Evolutionary conservation across 23 tunicate species (phyloP), one percentile per base, ranked within the genome.

Genomic region (Trididemnum miniatum): DNA sequence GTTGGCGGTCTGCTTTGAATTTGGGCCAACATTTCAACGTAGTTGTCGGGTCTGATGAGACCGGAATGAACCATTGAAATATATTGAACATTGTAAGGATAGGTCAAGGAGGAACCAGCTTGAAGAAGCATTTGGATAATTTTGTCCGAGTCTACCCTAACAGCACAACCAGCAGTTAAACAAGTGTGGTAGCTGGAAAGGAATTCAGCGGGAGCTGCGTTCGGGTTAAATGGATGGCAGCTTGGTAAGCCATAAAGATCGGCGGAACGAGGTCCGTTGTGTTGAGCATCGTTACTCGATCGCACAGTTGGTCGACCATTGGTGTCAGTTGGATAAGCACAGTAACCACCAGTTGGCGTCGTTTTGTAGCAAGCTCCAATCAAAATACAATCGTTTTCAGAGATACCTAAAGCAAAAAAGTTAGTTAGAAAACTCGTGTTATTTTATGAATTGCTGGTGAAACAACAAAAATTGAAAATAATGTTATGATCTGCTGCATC

Each of bases 311-410:
- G 65, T 31, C 74, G 37, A 20, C 77, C 71, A 3, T n/a, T 37
- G 2, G 62, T 72, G 34, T 66, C 35, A 25, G 80, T 71, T 7
- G 97, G 97, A 72, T 87, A 83, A 27, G 79, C 65, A 63, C 97
- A 92, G 23, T 65, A 78, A 1, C 30, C 65, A 78, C 81, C 83
- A 0, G 33, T 37, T 2, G 44, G n/a, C 18, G 39, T 7, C 28
- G 23, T 39, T 39, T 77, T 78, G 92, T 92, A 92, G 54, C 97
- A 92, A 0, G 89, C 89, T 50, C 92, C 97, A 30, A 92, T 92
- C 57, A 92, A 79, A 35, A 80, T 62, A 75, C 97, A 92, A 38
- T 92, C 97, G 1, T 44, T 63, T 34, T 54, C 79, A 32, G 64
- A 37, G 59, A 92, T 92, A 3, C 82, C 97, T 92, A 60, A 25